phyloP scores from a whole-genome alignment of 2,113 vertebrate genomes.

The Indicator maculatus region DNA sequence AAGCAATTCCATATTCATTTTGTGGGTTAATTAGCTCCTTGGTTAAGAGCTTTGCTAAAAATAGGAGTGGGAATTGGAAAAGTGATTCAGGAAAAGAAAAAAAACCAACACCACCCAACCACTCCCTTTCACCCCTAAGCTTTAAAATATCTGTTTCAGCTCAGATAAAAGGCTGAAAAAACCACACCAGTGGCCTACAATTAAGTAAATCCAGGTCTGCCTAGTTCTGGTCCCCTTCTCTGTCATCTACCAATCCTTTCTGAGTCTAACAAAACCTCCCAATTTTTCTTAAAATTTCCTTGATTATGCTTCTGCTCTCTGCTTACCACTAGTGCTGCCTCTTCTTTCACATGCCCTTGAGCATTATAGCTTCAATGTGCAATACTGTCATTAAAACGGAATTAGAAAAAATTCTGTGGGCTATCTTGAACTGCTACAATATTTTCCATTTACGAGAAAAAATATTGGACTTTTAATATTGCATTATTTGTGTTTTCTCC shows the following conservation, averaged over 20 bases:
- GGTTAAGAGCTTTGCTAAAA: slow-evolving; percentile 42
- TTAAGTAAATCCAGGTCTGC: neutral
- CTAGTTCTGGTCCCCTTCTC: neutral
- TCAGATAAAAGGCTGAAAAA: neutral
- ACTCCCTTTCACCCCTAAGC: neutral
- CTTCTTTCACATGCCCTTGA: neutral
- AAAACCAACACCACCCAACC: neutral
- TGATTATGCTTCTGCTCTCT: neutral
- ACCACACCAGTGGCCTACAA: neutral
- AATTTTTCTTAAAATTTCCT: neutral
- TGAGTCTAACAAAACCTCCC: neutral
- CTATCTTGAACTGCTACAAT: neutral
- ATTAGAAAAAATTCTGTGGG: neutral
- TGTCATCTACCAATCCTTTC: neutral
- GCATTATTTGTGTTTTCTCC: neutral
- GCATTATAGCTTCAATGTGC: neutral
- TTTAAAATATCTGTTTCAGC: neutral
- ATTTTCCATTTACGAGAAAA: neutral
- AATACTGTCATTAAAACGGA: neutral
- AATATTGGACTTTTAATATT: neutral
- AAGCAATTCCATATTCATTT: neutral
- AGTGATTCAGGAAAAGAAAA: neutral
- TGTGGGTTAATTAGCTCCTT: slow-evolving; percentile 26
- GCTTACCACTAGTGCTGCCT: neutral
- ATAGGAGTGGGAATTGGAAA: neutral